Evolutionary conservation across 2,888 invertebrate genomes (phyloP), one percentile per base, ranked within the genome.

Genomic region (Drosophila koepferae): DNA sequence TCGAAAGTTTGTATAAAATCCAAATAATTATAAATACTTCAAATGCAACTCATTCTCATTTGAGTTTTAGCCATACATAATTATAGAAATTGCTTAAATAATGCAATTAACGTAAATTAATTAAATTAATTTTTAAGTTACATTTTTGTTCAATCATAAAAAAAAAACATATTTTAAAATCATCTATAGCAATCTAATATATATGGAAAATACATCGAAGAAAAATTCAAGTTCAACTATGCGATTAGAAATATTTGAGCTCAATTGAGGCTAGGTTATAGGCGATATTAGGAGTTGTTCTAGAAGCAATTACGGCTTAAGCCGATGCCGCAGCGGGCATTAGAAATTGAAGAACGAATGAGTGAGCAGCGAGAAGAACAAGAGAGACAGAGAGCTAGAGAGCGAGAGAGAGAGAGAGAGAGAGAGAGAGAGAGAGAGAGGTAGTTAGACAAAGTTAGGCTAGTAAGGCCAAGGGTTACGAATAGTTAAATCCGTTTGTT

Each of bases 401-500:
- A 16, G 41, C 10, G 16, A 28, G 44, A 43, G 38, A 63, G 38
- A 18, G 38, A 49, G 56, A 51, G 38, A 16, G 41, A 14, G 16
- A 28, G 44, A 43, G 38, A 63, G 38, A 18, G 9, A 31, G 20
- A 40, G 18, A 36, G 18, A 20, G 41, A 28, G 38, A 20, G 51
- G 18, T 23, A 44, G 58, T n/a, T 59, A 31, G 23, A 23, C 46
- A 46, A 73, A 51, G 58, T 55, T 49, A 61, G 66, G 56, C 38
- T 54, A 54, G 41, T 70, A 53, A 72, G 72, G 72, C 68, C 70
- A 85, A 87, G 89, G 85, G 89, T 85, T 85, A 82, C 64, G 80
- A 80, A 80, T 77, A 74, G 63, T 77, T 86, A 80, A 90, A 88
- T 86, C 84, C 86, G 81, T 81, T 86, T 90, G 81, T 83, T 89